Evolutionary conservation across 1,140 invertebrate genomes (phyloP).

Genomic region (Brachionus sp.): DNA sequence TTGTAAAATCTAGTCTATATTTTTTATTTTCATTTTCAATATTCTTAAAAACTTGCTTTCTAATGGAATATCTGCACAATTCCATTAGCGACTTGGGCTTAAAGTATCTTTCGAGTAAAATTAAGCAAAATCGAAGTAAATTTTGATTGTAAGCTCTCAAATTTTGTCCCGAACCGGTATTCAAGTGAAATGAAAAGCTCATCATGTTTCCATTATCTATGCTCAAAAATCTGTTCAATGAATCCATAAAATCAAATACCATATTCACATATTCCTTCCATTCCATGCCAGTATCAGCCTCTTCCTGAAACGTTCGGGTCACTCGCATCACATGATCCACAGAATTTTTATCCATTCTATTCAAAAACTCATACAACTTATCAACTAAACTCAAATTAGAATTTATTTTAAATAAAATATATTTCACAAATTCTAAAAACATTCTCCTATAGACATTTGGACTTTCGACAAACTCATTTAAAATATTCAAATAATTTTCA

Average conservation of each 20-base stretch:
- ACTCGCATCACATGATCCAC: not conserved
- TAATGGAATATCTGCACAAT: conserved; percentile 8
- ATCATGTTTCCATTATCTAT: not conserved
- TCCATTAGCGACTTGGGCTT: not conserved
- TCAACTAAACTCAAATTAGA: conserved; percentile 9
- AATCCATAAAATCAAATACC: conserved; percentile 32
- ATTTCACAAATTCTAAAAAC: conserved; percentile 37
- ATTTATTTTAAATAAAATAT: conserved; percentile 34
- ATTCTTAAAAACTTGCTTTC: not conserved
- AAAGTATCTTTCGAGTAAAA: conserved; percentile 5
- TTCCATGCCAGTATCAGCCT: not conserved
- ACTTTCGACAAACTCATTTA: conserved; percentile 5
- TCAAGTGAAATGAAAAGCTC: conserved; percentile 18
- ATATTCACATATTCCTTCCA: conserved; percentile 5
- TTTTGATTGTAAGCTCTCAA: not conserved
- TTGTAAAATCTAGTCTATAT: not conserved
- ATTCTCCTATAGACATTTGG: conserved; percentile 36
- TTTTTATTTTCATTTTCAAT: not conserved
- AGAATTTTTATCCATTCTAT: conserved; percentile 19
- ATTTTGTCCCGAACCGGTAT: not conserved
- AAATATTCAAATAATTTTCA: conserved; percentile 17
- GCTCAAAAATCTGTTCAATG: conserved; percentile 27
- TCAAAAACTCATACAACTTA: conserved; percentile 15
- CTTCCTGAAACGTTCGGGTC: not conserved
- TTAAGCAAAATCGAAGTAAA: not conserved